Conservation (phyloP, 2,888 invertebrate species). For the Syrphus vitripennis region DNA sequence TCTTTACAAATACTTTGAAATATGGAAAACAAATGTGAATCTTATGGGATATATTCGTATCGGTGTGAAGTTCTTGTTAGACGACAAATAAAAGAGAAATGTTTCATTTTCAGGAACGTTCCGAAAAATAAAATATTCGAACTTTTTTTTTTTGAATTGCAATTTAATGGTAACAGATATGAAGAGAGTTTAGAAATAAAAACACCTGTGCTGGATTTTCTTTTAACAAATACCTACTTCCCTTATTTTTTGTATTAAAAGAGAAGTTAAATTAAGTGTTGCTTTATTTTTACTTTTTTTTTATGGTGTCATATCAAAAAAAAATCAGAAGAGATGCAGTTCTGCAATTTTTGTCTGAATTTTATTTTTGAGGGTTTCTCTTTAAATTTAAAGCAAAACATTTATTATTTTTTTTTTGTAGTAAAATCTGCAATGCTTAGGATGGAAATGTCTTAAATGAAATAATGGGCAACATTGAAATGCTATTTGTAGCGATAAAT, state of each 20-base stretch:
- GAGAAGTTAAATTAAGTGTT: neutral
- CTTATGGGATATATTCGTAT: slow-evolving; percentile 47
- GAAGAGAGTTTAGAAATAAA: neutral
- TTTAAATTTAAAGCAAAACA: neutral
- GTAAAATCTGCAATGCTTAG: neutral
- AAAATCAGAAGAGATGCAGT: neutral
- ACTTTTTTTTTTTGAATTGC: neutral
- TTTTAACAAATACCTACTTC: neutral
- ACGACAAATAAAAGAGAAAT: neutral
- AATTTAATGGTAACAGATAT: neutral
- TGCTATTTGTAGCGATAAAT: no score
- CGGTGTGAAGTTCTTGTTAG: neutral
- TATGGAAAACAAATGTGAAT: neutral
- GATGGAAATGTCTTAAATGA: neutral
- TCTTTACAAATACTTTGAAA: neutral
- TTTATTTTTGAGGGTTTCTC: neutral
- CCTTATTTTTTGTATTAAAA: neutral
- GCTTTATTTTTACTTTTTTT: neutral
- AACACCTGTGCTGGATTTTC: slow-evolving; percentile 42
- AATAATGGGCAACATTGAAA: neutral
- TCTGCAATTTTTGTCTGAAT: neutral
- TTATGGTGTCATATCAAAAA: neutral
- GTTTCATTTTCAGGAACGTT: slow-evolving; percentile 34
- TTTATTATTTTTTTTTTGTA: neutral
- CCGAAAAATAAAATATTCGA: neutral